These are phyloP conservation scores for Tubiluchus corallicola DNA, from an alignment of 2,888 invertebrate genomes.

Conservation along the genomic window DNA sequence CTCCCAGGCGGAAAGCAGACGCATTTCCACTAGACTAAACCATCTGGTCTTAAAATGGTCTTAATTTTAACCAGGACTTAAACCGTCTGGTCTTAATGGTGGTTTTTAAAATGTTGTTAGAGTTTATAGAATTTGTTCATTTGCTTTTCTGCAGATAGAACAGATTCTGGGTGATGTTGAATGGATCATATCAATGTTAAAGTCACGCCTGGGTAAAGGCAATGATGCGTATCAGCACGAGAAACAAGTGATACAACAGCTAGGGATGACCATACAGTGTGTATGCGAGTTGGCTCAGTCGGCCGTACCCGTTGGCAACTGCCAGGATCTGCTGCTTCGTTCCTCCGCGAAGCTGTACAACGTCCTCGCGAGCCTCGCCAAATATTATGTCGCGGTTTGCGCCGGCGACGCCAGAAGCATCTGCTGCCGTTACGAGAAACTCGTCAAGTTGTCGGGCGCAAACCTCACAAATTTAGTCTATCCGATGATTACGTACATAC, in stretches of 20 bases:
- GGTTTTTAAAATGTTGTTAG: too few species aligned
- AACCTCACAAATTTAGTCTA: conserved; percentile 31
- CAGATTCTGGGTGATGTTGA: too few species aligned
- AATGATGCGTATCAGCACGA: too few species aligned
- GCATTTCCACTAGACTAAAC: too few species aligned
- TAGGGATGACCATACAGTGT: background rate
- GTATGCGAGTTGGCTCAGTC: background rate
- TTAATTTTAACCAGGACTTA: too few species aligned
- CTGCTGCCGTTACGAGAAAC: conserved; percentile 26
- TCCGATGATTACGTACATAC: conserved; percentile 30
- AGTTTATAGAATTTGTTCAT: too few species aligned
- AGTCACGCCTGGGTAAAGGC: too few species aligned
- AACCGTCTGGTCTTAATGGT: too few species aligned
- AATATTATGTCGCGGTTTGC: background rate
- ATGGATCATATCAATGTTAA: too few species aligned
- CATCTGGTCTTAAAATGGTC: too few species aligned
- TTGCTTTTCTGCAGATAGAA: too few species aligned
- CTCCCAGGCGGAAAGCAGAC: too few species aligned
- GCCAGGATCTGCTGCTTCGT: background rate
- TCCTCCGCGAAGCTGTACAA: background rate
- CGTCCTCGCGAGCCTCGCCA: background rate
- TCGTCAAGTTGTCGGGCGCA: conserved; percentile 28
- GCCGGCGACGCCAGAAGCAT: background rate
- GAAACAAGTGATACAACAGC: background rate
- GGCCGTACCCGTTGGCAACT: background rate